These are phyloP conservation scores for Mayetiola destructor DNA, from an alignment of 2,888 invertebrate species.

Conservation along the genomic window DNA sequence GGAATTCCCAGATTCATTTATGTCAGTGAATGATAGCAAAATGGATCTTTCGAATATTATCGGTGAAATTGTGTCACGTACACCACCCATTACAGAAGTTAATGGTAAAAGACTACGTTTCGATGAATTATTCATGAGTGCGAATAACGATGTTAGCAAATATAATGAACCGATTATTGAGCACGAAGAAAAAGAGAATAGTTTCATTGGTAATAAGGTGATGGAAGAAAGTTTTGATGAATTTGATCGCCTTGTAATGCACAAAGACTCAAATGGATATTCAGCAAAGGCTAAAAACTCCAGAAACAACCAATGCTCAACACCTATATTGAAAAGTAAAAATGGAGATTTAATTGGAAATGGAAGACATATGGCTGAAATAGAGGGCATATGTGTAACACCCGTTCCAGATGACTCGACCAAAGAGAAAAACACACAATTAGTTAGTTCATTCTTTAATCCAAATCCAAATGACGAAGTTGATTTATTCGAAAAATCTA, in stretches of 20 bases:
- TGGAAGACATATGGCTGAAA: neutral
- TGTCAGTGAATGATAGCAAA: neutral
- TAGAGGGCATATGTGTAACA: neutral
- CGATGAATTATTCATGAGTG: neutral
- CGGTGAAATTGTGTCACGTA: slow-evolving; percentile 35
- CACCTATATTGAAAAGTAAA: neutral
- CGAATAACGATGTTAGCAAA: neutral
- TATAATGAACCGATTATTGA: neutral
- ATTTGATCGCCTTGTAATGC: slow-evolving; percentile 7
- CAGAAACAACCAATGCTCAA: neutral
- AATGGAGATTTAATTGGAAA: too few species aligned
- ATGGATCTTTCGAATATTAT: slow-evolving; percentile 40
- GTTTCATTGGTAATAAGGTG: neutral
- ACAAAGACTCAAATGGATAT: neutral
- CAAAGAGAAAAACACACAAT: slow-evolving; percentile 16
- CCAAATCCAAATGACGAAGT: slow-evolving; percentile 33
- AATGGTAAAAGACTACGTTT: slow-evolving; percentile 20
- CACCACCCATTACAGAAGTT: slow-evolving; percentile 23
- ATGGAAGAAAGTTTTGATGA: neutral
- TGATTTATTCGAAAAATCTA: slow-evolving; percentile 48
- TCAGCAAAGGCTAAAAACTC: neutral
- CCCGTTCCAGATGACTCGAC: too few species aligned
- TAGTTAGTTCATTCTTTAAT: slow-evolving; percentile 42
- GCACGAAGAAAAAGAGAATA: neutral
- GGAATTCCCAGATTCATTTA: neutral